These are phyloP conservation scores for Malaclemys terrapin DNA, from an alignment of 2,113 vertebrate species.

Conservation along the genomic window DNA sequence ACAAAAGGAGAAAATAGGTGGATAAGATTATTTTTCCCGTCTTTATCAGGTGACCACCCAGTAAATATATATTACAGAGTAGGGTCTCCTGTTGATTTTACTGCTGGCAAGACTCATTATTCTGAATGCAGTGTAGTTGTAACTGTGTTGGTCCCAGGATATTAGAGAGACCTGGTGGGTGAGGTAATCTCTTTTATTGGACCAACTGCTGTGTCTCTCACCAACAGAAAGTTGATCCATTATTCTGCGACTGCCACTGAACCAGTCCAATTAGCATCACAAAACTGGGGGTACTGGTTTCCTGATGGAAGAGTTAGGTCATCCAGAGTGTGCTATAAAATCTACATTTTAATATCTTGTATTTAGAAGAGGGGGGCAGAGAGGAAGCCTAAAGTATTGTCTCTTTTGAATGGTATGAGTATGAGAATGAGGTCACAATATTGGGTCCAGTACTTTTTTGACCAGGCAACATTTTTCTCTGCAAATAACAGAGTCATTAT, in stretches of 20 bases:
- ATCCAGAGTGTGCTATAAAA: not conserved
- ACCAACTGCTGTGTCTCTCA: too few relatives aligned
- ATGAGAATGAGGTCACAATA: accelerated
- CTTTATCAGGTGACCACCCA: not conserved
- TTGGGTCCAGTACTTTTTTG: accelerated
- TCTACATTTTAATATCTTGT: not conserved
- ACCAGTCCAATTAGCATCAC: too few relatives aligned
- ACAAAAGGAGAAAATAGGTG: not conserved
- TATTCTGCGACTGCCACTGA: too few relatives aligned
- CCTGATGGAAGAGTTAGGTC: not conserved
- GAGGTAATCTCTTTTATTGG: not conserved
- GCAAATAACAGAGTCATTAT: not conserved
- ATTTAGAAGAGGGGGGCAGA: not conserved
- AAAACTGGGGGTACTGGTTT: not conserved
- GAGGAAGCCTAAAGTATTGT: accelerated
- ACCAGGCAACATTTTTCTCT: not conserved
- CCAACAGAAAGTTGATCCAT: too few relatives aligned
- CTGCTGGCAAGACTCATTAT: not conserved
- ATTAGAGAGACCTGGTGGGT: not conserved
- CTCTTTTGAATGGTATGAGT: not conserved
- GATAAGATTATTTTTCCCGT: too few relatives aligned
- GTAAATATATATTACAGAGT: not conserved
- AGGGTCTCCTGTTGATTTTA: not conserved
- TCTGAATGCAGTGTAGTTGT: not conserved
- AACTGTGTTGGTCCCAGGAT: not conserved